These are phyloP conservation scores for Onychorhynchus coronatus DNA, from an alignment of 2,113 vertebrate genomes.

Conservation along the genomic window DNA sequence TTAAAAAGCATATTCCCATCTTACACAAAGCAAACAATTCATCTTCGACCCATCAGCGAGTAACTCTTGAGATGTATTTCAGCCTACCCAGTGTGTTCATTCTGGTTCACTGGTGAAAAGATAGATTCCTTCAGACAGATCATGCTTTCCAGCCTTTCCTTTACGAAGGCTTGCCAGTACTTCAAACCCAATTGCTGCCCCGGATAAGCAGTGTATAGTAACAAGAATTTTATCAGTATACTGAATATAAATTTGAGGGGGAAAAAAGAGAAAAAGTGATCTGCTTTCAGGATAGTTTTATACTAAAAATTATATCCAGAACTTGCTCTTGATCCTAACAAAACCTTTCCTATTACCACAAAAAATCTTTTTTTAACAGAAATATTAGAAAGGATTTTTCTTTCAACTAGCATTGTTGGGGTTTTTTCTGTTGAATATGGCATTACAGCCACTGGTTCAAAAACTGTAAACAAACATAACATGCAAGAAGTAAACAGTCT, in stretches of 20 bases:
- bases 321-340: neutral
- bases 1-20: neutral
- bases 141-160: slow-evolving; percentile 12
- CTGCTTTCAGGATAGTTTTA: neutral
- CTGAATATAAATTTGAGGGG: neutral
- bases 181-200: neutral
- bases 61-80: neutral
- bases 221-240: neutral
- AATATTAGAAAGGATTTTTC: neutral
- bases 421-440: neutral
- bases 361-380: neutral
- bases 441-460: neutral
- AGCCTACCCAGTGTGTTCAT: neutral
- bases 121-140: neutral
- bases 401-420: neutral
- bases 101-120: slow-evolving; percentile 24
- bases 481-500: neutral
- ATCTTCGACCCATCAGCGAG: neutral
- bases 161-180: neutral
- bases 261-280: neutral
- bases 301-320: neutral
- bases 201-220: neutral
- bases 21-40: slow-evolving; percentile 30
- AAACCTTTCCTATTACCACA: neutral
- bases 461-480: neutral